Evolutionary conservation across 1,140 invertebrate genomes (phyloP), one percentile per base, ranked within the genome.

Genomic region (Drosophila jambulina): DNA sequence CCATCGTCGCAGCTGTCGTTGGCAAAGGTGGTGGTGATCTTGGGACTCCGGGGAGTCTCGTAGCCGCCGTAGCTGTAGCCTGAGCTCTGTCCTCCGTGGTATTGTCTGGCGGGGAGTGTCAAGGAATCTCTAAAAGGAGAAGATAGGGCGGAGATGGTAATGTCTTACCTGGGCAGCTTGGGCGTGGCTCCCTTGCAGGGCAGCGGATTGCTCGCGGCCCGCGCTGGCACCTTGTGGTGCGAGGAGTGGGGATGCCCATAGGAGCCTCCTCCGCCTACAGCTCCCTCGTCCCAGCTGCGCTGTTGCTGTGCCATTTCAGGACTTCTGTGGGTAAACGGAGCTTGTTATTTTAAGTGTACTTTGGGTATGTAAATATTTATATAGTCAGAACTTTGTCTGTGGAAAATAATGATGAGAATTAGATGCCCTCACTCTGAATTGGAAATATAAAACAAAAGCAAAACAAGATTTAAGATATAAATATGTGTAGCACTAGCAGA

Each of bases 11-110:
- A 83, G 53, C 92, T 92, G n/a, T 92, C 91, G 40, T 92, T 90
- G 34, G 91, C 90, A 64, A 76, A 92, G 49, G 81, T 91, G 25
- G 91, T 92, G 6, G 90, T 93, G 32, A 93, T 93, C 62, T 93
- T 91, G 32, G 92, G 92, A 67, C 92, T 93, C 21, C 91, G 58
- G 0, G 91, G 92, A 2, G 80, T 78, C 36, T 87, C 83, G 15
- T 78, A 83, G 4, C 64, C 54, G 1, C 78, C 61, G 15, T 84
- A 69, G n/a, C 43, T 69, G 13, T 71, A 81, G 5, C 62, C 58
- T 0, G 85, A 72, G 0, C 70, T 68, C 13, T 75, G 75, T 25
- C 51, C 58, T 4, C 61, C 60, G 38, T 82, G 78, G 34, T 86
- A 90, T 34, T 32, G 27, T 23, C 29, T 70, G 34, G 4, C 21